phyloP scores from a whole-genome alignment of 2,888 invertebrate species.

The Melanchra persicariae region DNA sequence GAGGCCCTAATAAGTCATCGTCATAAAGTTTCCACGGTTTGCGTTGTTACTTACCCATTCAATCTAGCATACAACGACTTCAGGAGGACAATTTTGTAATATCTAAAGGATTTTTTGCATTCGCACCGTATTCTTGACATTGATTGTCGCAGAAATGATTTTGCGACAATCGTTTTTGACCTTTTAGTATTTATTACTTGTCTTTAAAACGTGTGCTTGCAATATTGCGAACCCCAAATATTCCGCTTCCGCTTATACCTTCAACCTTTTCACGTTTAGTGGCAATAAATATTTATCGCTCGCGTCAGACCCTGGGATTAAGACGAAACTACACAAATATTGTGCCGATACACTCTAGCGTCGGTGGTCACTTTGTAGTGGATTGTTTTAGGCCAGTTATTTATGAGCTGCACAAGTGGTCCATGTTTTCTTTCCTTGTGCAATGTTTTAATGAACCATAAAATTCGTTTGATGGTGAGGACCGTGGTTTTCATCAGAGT shows the following conservation, averaged over 20 bases:
- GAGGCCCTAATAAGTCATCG: too few relatives aligned
- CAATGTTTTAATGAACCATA: slow-evolving; percentile 55
- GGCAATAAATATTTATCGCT: slow-evolving; percentile 86
- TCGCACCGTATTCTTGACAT: too few relatives aligned
- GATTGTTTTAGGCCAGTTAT: slow-evolving; percentile 61
- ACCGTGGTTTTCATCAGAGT: not conserved
- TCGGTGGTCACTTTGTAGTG: slow-evolving; percentile 72
- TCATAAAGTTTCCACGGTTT: too few relatives aligned
- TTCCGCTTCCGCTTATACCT: slow-evolving; percentile 39
- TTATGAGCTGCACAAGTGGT: slow-evolving; percentile 49
- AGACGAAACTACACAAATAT: slow-evolving; percentile 78
- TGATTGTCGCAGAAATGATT: too few relatives aligned
- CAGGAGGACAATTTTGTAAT: too few relatives aligned
- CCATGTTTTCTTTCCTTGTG: slow-evolving; percentile 54
- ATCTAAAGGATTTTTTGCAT: too few relatives aligned
- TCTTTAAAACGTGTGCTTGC: too few relatives aligned
- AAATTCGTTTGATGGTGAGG: slow-evolving; percentile 48
- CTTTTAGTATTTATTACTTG: too few relatives aligned
- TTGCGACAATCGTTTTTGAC: too few relatives aligned
- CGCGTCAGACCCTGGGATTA: slow-evolving; percentile 81
- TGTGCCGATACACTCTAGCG: slow-evolving; percentile 65
- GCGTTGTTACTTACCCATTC: too few relatives aligned
- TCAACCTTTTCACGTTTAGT: slow-evolving; percentile 68
- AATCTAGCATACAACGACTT: too few relatives aligned
- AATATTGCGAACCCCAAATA: too few relatives aligned